Evolutionary conservation across 1,140 invertebrate species (phyloP).

Genomic region (Drosophila paulistorum): DNA sequence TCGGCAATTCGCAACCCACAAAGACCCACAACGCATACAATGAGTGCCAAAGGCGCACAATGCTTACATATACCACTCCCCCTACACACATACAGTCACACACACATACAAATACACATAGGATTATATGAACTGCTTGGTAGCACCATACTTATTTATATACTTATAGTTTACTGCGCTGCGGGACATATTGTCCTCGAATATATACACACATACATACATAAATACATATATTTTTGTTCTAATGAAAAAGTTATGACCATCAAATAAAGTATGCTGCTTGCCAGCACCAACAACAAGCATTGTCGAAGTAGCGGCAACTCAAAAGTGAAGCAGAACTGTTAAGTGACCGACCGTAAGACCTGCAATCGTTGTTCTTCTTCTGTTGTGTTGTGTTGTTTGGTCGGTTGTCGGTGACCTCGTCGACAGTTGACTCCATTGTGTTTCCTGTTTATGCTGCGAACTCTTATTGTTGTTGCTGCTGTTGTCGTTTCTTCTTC

Average conservation of each 20-base stretch:
- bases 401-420: constrained; percentile 67
- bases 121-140: constrained; percentile 67
- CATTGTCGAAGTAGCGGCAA: constrained; percentile 27
- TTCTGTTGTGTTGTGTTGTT: constrained; percentile 32
- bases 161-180: constrained; percentile 80
- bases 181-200: constrained; percentile 78
- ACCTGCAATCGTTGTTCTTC: constrained; percentile 65
- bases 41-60: constrained; percentile 18
- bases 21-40: constrained; percentile 35
- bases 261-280: constrained; percentile 81
- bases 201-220: constrained; percentile 41
- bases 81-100: background rate
- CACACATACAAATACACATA: constrained; percentile 31
- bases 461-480: constrained; percentile 60
- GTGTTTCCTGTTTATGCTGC: constrained; percentile 77
- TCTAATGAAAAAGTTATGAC: constrained; percentile 82
- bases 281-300: constrained; percentile 45
- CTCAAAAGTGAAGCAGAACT: constrained; percentile 65
- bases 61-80: background rate
- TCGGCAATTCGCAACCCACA: constrained; percentile 16
- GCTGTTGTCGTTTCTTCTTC: constrained; percentile 18
- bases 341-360: constrained; percentile 79
- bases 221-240: constrained; percentile 62
- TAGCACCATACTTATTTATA: constrained; percentile 76
- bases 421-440: constrained; percentile 78